A percentile compares a stretch with the other conserved stretches of the same genome.
These are phyloP conservation scores for Malthinus seriepunctatus DNA, from an alignment of 2,888 invertebrate species.

Conservation along the genomic window DNA sequence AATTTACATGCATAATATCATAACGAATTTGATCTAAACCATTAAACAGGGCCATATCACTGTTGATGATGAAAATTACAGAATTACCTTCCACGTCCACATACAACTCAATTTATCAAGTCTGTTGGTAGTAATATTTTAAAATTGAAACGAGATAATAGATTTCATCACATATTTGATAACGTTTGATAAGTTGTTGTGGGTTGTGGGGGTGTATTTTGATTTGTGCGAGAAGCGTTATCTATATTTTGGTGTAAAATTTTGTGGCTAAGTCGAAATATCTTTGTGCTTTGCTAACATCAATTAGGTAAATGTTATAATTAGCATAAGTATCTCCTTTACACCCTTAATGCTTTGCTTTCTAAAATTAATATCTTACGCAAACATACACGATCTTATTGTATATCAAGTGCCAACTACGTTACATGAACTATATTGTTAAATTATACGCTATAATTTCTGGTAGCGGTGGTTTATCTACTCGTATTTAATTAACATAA, in stretches of 20 bases:
- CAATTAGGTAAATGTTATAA: constrained; percentile 17
- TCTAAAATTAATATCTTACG: constrained; percentile 19
- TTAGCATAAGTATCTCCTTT: constrained; percentile 20
- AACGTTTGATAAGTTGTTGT: neutral
- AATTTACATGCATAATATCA: constrained; percentile 5
- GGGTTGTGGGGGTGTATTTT: neutral
- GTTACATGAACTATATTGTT: constrained; percentile 15
- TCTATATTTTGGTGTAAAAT: too few species aligned
- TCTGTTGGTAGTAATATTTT: neutral
- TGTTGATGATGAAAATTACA: constrained; percentile 22
- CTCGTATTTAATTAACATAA: constrained; percentile 16
- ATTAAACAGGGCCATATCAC: constrained; percentile 13
- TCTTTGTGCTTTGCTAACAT: neutral
- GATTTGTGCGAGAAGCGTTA: neutral
- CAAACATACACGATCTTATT: constrained; percentile 20
- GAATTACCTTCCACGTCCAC: constrained; percentile 18
- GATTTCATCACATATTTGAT: constrained; percentile 8
- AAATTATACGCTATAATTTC: constrained; percentile 16
- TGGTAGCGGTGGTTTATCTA: constrained; percentile 8
- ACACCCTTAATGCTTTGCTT: constrained; percentile 12
- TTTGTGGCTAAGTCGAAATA: too few species aligned
- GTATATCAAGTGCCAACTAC: constrained; percentile 14
- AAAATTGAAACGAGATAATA: constrained; percentile 3
- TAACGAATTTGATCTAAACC: constrained; percentile 19
- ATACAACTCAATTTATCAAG: constrained; percentile 21